Percentiles rank a stretch among this genome's conserved stretches.
These are phyloP conservation scores for Enoplosus armatus DNA, from an alignment of 2,797 vertebrate genomes.

Conservation along the genomic window DNA sequence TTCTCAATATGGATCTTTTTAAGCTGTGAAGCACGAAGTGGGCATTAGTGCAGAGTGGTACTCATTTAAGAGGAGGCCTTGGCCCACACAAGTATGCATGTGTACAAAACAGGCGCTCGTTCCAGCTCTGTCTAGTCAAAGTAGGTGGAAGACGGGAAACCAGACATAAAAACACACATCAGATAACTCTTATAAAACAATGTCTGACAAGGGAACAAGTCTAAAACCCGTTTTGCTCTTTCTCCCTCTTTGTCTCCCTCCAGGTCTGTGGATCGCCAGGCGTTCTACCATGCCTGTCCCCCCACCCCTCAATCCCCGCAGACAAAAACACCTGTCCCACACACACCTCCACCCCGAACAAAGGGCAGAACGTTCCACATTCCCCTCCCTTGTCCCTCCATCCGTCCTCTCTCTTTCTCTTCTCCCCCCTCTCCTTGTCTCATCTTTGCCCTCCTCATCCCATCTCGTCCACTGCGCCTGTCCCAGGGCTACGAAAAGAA, in stretches of 20 bases:
- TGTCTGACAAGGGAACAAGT: not conserved
- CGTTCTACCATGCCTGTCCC: constrained; percentile 87
- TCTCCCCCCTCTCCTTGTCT: constrained; percentile 51
- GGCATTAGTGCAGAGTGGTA: constrained; percentile 42
- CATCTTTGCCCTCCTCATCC: constrained; percentile 63
- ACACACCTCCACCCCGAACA: constrained; percentile 58
- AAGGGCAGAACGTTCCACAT: constrained; percentile 51
- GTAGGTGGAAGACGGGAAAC: constrained; percentile 51
- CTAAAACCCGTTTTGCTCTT: not conserved
- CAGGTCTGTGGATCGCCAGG: constrained; percentile 88
- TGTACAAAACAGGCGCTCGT: constrained; percentile 23
- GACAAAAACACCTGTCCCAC: constrained; percentile 74
- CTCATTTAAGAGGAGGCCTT: constrained; percentile 50
- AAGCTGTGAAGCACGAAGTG: constrained; percentile 43
- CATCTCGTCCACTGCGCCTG: constrained; percentile 72
- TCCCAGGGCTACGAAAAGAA: constrained; percentile 58
- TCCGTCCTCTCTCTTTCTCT: constrained; percentile 59
- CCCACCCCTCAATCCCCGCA: constrained; percentile 79
- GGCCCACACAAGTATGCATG: constrained; percentile 35
- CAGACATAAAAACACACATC: constrained; percentile 48
- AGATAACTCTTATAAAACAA: constrained; percentile 46
- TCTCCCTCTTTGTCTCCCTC: constrained; percentile 28
- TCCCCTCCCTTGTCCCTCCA: constrained; percentile 43
- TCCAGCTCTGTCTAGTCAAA: constrained; percentile 56
- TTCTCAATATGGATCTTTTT: constrained; percentile 20